Evolutionary conservation across 2,113 vertebrate genomes (phyloP), one percentile per base, ranked within the genome.

Genomic region (Engystomops pustulosus): DNA sequence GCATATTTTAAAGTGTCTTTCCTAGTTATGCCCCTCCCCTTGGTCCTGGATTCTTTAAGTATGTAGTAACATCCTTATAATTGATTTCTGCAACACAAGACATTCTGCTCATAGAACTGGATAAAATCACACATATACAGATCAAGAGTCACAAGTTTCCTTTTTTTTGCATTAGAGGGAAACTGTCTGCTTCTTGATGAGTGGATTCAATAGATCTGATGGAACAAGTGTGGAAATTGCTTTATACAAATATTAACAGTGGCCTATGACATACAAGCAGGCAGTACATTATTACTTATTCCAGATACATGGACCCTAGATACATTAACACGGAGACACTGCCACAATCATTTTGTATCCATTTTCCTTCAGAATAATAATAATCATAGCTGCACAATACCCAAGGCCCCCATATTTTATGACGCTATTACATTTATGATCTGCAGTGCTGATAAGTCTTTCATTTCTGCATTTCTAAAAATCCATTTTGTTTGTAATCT

Each of bases 381-480:
- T 78, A 78, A 78, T 41, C 38, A 41, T 41, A 41, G 38, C 75
- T 58, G 51, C 75, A 78, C 75, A 60, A 78, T 78, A 78, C 75
- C 75, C 75, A 78, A 55, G 53, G 53, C 75, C 51, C 30, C 75
- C 53, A 58, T 58, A 58, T 60, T 77, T 78, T 78, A 78, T 78
- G 32, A 78, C 23, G 14, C 51, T 78, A 78, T 78, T 78, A 78
- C 34, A 78, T 58, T 78, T 78, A 78, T 78, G 75, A 78, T 60
- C 34, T 60, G 75, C 51, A 58, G 34, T 60, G 51, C 53, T 78
- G 75, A 78, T 78, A 78, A 78, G 51, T 20, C 51, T 78, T 78
- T 78, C 75, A 78, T 58, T 78, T 78, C 51, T 78, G 75, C 51
- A 58, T 78, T 78, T 78, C n/a, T 78, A 78, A 78, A 74, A 78